Evolutionary conservation across 2,113 vertebrate species (phyloP), one percentile per base, ranked within the genome.

Genomic region (Forbesichthys agassizii): DNA sequence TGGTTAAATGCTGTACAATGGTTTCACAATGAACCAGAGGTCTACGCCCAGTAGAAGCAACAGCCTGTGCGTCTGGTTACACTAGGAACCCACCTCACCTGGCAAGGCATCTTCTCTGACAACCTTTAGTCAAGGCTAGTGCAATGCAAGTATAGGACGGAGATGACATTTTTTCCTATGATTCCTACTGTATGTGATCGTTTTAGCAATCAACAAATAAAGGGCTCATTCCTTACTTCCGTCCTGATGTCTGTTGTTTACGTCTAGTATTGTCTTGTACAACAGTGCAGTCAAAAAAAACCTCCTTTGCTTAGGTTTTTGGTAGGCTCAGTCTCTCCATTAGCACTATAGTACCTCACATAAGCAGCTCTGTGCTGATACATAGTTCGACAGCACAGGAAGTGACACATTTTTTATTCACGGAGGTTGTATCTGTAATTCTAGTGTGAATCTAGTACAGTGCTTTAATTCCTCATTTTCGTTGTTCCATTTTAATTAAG

Each of bases 1-100:
- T 27, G 27, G 27, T 2, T 27, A 27, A 27, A 27, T 27, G 1
- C 27, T 27, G 27, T 27, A 27, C 3, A 14, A 52, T 52, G 49
- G 13, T 12, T 49, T 27, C 27, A 27, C 1, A 27, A 27, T 53
- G n/a, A 9, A 56, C 8, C 76, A 77, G 64, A 47, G 20, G 20
- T 20, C 20, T 20, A 20, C 20, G 20, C 20, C 20, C 20, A 20
- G 20, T 20, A 20, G 20, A 20, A 20, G 20, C 20, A 20, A 20
- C 20, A 2, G 27, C 27, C 27, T 27, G 27, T 27, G 27, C 1
- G 27, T 27, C 27, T 27, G 27, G 27, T 27, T 27, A 65, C 1
- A 68, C 74, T 73, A 71, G 70, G 72, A 48, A 51, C 68, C 69
- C 20, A 36, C 69, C 79, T 79, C 11, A 74, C 60, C 74, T 73